Conservation (phyloP, 1,140 invertebrate species). For the Ridgeia piscesae region DNA sequence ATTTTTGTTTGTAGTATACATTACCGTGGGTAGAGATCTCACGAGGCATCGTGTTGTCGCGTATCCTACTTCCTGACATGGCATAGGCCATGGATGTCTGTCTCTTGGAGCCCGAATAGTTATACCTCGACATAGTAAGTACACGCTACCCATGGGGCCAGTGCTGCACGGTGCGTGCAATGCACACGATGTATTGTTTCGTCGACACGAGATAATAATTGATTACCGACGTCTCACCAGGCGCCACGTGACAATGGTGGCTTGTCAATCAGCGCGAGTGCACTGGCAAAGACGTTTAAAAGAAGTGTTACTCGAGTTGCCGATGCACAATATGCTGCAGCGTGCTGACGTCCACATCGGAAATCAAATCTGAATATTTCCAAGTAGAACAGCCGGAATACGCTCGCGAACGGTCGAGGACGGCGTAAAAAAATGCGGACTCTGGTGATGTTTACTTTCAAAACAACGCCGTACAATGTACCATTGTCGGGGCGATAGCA, state of each 20-base stretch:
- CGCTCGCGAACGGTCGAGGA: neutral
- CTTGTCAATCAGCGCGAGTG: neutral
- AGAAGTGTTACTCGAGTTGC: neutral
- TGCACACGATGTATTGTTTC: neutral
- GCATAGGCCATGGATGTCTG: neutral
- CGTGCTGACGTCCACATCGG: neutral
- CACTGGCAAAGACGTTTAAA: neutral
- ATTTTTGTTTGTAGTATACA: too few relatives aligned
- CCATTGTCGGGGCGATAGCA: neutral
- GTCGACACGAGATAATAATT: neutral
- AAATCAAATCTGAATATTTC: neutral
- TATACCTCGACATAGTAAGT: neutral
- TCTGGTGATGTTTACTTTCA: neutral
- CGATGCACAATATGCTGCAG: neutral
- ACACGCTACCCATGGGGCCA: neutral
- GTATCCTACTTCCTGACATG: neutral
- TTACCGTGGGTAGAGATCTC: neutral
- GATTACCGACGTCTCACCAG: neutral
- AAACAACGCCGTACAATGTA: neutral
- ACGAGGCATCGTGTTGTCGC: neutral
- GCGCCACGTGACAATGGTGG: neutral
- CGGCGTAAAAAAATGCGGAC: neutral
- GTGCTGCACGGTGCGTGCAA: neutral
- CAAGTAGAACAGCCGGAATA: neutral
- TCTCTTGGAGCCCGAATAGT: neutral